phyloP scores from a whole-genome alignment of 2,888 invertebrate species.

The Horisme vitalbata region DNA sequence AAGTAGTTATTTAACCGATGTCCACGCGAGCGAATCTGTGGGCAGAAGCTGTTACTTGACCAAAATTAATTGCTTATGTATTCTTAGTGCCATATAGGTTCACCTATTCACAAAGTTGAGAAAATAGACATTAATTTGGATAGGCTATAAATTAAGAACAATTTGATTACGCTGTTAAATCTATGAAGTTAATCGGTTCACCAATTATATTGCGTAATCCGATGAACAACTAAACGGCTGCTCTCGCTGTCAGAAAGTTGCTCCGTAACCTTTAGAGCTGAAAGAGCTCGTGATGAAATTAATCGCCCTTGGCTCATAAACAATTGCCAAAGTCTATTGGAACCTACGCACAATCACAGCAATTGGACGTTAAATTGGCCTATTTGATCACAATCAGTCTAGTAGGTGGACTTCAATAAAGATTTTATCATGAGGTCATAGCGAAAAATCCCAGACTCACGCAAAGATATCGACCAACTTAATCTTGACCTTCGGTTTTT shows the following conservation, averaged over 20 bases:
- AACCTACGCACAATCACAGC: constrained; percentile 33
- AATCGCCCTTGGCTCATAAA: constrained; percentile 34
- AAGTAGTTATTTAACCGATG: too few species aligned
- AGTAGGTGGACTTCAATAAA: constrained; percentile 18
- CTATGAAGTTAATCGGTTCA: constrained; percentile 13
- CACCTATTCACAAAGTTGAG: too few species aligned
- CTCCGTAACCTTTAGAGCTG: constrained; percentile 25
- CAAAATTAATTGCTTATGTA: too few species aligned
- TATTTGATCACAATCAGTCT: constrained; percentile 27
- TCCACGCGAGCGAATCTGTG: too few species aligned
- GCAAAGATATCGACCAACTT: background rate
- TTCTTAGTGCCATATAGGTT: too few species aligned
- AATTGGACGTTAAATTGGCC: constrained; percentile 29
- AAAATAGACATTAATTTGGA: too few species aligned
- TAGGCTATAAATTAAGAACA: constrained; percentile 14
- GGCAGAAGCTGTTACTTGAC: too few species aligned
- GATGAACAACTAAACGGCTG: constrained; percentile 17
- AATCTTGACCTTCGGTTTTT: background rate
- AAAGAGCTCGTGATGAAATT: constrained; percentile 32
- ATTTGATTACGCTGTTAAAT: constrained; percentile 15
- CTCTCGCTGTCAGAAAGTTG: constrained; percentile 21
- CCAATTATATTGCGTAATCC: constrained; percentile 26
- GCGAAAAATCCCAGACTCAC: constrained; percentile 15
- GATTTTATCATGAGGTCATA: constrained; percentile 15
- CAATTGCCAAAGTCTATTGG: constrained; percentile 33